Conservation (phyloP, 1,140 invertebrate genomes). For the Drosophila nebulosa region DNA sequence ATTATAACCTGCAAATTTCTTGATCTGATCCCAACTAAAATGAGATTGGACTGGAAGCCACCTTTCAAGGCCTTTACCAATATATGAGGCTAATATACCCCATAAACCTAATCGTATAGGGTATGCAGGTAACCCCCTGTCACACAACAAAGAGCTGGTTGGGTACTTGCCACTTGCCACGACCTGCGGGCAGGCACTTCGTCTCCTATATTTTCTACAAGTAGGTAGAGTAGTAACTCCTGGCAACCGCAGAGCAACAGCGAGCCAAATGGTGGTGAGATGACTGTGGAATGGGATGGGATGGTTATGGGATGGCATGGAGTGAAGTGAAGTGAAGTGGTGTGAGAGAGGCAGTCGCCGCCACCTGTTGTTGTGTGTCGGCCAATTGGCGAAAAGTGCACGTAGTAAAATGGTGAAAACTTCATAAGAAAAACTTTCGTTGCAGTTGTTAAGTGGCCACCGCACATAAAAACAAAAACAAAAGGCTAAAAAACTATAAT, state of each 20-base stretch:
- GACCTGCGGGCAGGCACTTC: background rate
- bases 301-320: too few relatives aligned
- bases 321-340: background rate
- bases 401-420: constrained; percentile 37
- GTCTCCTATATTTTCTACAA: background rate
- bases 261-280: background rate
- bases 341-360: background rate
- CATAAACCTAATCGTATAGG: background rate
- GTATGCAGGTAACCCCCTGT: constrained; percentile 48
- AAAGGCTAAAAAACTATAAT: constrained; percentile 39
- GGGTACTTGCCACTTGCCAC: constrained; percentile 22
- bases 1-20: too few relatives aligned
- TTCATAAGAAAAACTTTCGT: constrained; percentile 44
- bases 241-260: background rate
- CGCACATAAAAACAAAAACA: constrained; percentile 26
- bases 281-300: too few relatives aligned
- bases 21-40: too few relatives aligned
- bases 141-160: background rate
- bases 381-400: constrained; percentile 43
- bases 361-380: constrained; percentile 56
- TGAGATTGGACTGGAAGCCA: too few relatives aligned
- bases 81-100: background rate
- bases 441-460: constrained; percentile 26
- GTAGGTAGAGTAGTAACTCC: background rate
- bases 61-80: background rate